Evolutionary conservation across 2,888 invertebrate genomes (phyloP).

Genomic region (Mantis religiosa): DNA sequence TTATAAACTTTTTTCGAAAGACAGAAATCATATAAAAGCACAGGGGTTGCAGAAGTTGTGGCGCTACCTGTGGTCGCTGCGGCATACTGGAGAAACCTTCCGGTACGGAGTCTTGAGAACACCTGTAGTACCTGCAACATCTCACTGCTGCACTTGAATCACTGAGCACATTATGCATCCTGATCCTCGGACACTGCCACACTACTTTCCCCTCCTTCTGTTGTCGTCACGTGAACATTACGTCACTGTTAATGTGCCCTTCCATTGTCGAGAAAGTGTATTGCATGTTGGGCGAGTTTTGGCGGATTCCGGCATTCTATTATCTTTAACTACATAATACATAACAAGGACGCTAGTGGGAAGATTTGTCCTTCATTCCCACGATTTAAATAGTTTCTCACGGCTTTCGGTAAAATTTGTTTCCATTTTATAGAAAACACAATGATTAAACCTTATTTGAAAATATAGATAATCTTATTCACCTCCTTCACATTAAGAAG

Average conservation of each 20-base stretch:
- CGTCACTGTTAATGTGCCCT: not conserved
- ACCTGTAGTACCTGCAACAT: not conserved
- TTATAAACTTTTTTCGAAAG: no score
- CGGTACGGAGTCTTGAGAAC: not conserved
- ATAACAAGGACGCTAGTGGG: not conserved
- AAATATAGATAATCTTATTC: no score
- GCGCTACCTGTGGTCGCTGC: not conserved
- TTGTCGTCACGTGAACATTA: not conserved
- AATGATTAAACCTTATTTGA: no score
- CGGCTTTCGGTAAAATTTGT: not conserved
- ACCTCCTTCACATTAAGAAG: no score
- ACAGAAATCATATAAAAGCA: no score
- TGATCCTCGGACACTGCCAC: not conserved
- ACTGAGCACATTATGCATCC: not conserved
- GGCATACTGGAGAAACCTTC: not conserved
- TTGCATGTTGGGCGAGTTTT: not conserved
- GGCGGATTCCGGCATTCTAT: not conserved
- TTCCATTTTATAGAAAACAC: no score
- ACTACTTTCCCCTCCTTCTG: not conserved
- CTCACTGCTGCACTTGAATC: not conserved
- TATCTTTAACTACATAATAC: not conserved
- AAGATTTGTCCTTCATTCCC: not conserved
- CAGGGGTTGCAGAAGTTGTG: not conserved
- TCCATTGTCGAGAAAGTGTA: not conserved
- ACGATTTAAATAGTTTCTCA: not conserved